A percentile compares a stretch with the other conserved stretches of the same genome.
Evolutionary conservation across 1,140 invertebrate genomes (phyloP).

Genomic region (Drosophila neocordata): DNA sequence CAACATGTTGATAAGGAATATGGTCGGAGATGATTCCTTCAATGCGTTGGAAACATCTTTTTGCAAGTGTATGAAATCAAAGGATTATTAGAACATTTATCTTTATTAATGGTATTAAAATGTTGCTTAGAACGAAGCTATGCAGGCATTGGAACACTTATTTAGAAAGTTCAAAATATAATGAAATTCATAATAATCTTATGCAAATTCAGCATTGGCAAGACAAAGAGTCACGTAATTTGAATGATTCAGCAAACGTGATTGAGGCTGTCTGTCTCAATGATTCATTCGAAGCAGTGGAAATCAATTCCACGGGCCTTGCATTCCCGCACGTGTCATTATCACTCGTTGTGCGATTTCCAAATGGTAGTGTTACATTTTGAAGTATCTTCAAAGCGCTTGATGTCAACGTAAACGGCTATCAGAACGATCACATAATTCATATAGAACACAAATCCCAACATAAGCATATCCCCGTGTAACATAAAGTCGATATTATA

Average conservation of each 20-base stretch:
- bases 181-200: not conserved
- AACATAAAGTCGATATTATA: slow-evolving; percentile 14
- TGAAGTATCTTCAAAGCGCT: not conserved
- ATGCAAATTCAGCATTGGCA: not conserved
- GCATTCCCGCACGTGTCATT: not conserved
- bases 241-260: not conserved
- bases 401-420: slow-evolving; percentile 20
- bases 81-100: no score
- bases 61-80: no score
- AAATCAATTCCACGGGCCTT: not conserved
- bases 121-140: no score
- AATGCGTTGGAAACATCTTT: no score
- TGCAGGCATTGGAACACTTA: no score
- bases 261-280: not conserved
- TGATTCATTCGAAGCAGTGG: not conserved
- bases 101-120: no score
- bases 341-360: not conserved
- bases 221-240: not conserved
- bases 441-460: slow-evolving; percentile 44
- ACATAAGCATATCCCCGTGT: slow-evolving; percentile 19
- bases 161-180: no score
- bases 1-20: no score
- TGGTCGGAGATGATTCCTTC: no score
- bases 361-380: not conserved
- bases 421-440: slow-evolving; percentile 44